Percentiles rank a stretch among this genome's conserved stretches.
Evolutionary conservation across 2,797 vertebrate species (phyloP).

Genomic region (Ctenopoma multispine): DNA sequence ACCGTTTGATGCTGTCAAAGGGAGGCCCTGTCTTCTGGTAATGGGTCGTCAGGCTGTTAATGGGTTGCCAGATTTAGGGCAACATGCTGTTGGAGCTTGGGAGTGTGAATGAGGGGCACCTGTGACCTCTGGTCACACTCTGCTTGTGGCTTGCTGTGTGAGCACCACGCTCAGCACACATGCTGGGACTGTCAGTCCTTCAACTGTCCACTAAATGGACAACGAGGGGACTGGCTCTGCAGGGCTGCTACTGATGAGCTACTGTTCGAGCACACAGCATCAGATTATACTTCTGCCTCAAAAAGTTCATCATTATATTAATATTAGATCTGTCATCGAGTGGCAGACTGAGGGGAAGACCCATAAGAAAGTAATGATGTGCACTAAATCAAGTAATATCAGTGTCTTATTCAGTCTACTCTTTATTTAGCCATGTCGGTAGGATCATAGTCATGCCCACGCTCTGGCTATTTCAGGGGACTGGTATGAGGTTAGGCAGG

Average conservation of each 20-base stretch:
- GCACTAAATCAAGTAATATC: neutral
- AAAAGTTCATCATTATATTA: neutral
- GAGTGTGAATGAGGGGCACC: slow-evolving; percentile 85
- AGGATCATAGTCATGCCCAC: neutral
- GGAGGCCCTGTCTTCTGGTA: slow-evolving; percentile 57
- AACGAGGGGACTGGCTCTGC: slow-evolving; percentile 46
- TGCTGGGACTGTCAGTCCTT: slow-evolving; percentile 82
- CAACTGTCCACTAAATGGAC: slow-evolving; percentile 77
- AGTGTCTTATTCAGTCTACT: slow-evolving; percentile 3
- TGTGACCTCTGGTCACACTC: slow-evolving; percentile 82
- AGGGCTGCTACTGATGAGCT: slow-evolving; percentile 36
- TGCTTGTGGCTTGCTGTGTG: slow-evolving; percentile 79
- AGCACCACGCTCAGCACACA: slow-evolving; percentile 79
- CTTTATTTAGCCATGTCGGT: slow-evolving; percentile 25
- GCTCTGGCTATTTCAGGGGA: slow-evolving; percentile 2
- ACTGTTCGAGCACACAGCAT: slow-evolving; percentile 44
- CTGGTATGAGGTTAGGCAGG: neutral
- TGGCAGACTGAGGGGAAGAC: neutral
- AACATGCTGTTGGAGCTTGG: slow-evolving; percentile 73
- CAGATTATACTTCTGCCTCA: slow-evolving; percentile 19
- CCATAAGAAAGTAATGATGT: neutral
- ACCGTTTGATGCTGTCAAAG: slow-evolving; percentile 64
- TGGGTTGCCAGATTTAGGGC: slow-evolving; percentile 64
- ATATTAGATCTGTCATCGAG: neutral
- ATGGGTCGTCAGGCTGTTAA: slow-evolving; percentile 66